Conservation (phyloP, 2,797 vertebrate genomes). For the Loriculus beryllinus region DNA sequence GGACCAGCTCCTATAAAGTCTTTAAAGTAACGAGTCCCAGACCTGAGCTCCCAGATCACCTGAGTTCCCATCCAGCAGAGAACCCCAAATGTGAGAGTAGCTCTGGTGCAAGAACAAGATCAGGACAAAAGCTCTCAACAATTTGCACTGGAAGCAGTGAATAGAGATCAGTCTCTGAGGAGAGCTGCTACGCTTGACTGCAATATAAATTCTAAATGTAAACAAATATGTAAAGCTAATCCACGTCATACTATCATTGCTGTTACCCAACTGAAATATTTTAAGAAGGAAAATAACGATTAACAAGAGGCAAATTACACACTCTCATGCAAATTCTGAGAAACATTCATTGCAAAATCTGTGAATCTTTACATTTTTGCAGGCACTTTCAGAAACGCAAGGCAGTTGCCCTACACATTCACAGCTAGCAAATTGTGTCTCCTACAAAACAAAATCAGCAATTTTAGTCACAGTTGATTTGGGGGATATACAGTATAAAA, state of each 20-base stretch:
- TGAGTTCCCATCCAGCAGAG: background rate
- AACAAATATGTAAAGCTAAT: slow-evolving; percentile 51
- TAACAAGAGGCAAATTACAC: slow-evolving; percentile 43
- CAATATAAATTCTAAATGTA: slow-evolving; percentile 54
- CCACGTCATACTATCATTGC: slow-evolving; percentile 19
- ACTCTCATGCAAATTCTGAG: slow-evolving; percentile 26
- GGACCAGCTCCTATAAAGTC: background rate
- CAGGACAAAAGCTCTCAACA: background rate
- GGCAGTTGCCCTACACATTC: background rate
- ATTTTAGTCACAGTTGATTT: background rate
- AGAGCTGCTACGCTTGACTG: slow-evolving; percentile 24
- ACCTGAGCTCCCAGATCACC: background rate
- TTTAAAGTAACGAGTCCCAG: background rate
- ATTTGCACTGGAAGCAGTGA: background rate
- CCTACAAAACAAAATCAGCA: background rate
- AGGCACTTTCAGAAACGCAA: background rate
- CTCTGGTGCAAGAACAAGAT: background rate
- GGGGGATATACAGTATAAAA: background rate
- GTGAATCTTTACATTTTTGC: slow-evolving; percentile 2
- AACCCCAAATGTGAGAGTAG: background rate
- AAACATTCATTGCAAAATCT: slow-evolving; percentile 20
- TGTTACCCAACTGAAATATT: slow-evolving; percentile 1
- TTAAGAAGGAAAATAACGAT: slow-evolving; percentile 55
- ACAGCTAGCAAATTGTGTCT: background rate
- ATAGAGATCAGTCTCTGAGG: slow-evolving; percentile 24